phyloP scores from a whole-genome alignment of 37 sponge, comb jelly and placozoan species.

The Chondrilla cf. caribensis region DNA sequence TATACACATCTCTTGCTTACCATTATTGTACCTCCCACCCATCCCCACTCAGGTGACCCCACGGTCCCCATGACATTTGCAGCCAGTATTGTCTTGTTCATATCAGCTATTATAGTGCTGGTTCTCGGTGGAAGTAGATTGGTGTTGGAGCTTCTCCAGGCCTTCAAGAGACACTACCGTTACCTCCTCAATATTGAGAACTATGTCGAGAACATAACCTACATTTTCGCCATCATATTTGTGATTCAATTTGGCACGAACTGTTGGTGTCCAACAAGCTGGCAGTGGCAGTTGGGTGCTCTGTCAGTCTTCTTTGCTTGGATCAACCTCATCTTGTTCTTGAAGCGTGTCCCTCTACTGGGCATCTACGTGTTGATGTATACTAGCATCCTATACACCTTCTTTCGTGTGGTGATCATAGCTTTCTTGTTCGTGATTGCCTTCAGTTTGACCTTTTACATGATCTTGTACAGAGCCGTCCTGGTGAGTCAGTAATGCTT shows the following conservation, averaged over 20 bases:
- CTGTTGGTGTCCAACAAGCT: conserved; percentile 45
- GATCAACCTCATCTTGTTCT: conserved; percentile 82
- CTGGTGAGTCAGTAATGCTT: too few relatives aligned
- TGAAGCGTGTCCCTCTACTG: conserved; percentile 73
- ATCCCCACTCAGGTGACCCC: background rate
- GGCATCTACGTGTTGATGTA: conserved; percentile 98
- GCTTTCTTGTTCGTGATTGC: conserved; percentile 77
- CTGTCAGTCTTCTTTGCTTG: conserved; percentile 82
- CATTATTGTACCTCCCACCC: too few relatives aligned
- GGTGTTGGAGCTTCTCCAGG: background rate
- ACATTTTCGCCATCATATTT: conserved; percentile 49
- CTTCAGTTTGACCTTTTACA: conserved; percentile 89
- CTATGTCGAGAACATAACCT: conserved; percentile 50
- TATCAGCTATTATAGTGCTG: background rate
- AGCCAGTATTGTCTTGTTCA: background rate
- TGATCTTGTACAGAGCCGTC: conserved; percentile 53
- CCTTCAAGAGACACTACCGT: background rate
- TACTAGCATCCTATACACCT: conserved; percentile 83
- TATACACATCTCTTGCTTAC: too few relatives aligned
- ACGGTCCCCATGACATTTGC: conserved; percentile 16
- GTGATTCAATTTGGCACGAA: conserved; percentile 22
- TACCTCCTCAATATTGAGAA: conserved; percentile 62
- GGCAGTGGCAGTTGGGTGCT: conserved; percentile 92
- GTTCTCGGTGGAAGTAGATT: background rate
- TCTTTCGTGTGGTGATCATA: conserved; percentile 74